Evolutionary conservation across 2,113 vertebrate species (phyloP), one percentile per base, ranked within the genome.

Genomic region (Phrynosoma blainvillii): DNA sequence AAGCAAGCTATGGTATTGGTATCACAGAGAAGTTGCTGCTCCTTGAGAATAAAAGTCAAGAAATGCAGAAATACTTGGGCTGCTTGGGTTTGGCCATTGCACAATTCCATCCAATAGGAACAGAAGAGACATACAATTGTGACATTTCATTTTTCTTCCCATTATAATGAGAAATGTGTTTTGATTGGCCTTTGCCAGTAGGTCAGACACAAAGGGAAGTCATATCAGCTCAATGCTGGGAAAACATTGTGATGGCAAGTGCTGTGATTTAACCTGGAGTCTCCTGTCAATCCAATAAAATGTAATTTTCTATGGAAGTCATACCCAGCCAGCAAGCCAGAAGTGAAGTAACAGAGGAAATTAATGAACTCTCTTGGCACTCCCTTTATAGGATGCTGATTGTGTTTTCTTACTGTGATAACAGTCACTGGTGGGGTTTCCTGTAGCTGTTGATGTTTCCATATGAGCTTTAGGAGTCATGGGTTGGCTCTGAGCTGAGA

Each of bases 401-500:
- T 89, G 52, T 66, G 42, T 75, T 89, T 87, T 56, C n/a, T 82
- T 95, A 88, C 88, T 81, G 85, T 84, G 89, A 90, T 80, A 92
- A 93, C 87, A 85, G 62, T 84, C 90, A 80, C 84, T 87, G 89
- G 86, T 84, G 91, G 80, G 36, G 25, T 76, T 84, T 88, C 79
- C 73, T 77, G 76, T 32, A 84, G 75, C 71, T 30, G 30, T 14
- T 66, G 59, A 66, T 88, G 52, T 88, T 85, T 89, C 88, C n/a
- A 70, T 80, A 4, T 59, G 71, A 25, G 27, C 65, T 76, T 87
- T 54, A 66, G 77, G 47, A 76, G 62, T 52, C n/a, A 1, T 73
- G 66, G 14, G 62, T 14, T 89, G 62, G 27, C 78, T 87, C 79
- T 65, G 78, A 62, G 36, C 75, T 52, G 68, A 59, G 32, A 40